phyloP scores from a whole-genome alignment of 2,797 vertebrate genomes.

The Eulemur coronatus region DNA sequence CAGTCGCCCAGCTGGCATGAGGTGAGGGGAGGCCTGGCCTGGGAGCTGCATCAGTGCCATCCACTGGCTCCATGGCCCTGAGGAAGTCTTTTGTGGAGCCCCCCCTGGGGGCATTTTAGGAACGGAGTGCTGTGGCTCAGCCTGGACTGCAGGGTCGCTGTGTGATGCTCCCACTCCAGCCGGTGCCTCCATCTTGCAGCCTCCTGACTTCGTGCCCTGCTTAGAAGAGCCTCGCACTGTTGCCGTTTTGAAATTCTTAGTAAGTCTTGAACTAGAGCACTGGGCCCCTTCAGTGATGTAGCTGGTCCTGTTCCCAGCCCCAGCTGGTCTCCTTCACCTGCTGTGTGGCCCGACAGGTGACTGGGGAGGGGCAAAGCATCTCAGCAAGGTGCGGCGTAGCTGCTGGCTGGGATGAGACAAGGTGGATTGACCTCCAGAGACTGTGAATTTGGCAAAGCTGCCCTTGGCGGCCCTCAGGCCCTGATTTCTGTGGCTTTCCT shows the following conservation, averaged over 20 bases:
- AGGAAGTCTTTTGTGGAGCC: too few species aligned
- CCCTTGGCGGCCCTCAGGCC: background rate
- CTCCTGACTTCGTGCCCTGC: background rate
- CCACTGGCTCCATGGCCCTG: background rate
- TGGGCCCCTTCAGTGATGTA: background rate
- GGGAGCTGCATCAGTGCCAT: accelerated
- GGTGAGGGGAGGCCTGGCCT: too few species aligned
- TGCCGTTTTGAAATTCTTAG: background rate
- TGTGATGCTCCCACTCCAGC: background rate
- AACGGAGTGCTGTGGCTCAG: background rate
- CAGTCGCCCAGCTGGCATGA: accelerated
- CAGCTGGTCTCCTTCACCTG: accelerated
- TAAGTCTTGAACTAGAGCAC: background rate
- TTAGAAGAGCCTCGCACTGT: too few species aligned
- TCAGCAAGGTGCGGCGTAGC: background rate
- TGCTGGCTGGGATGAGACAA: background rate
- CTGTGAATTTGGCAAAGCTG: background rate
- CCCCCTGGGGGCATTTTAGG: background rate
- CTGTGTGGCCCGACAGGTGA: background rate
- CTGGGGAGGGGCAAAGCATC: background rate
- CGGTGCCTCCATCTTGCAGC: background rate
- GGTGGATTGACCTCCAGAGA: background rate
- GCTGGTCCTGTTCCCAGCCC: background rate
- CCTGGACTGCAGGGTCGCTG: accelerated
- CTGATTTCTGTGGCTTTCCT: background rate